phyloP scores from a whole-genome alignment of 2,888 invertebrate genomes.

The Elegia similella region DNA sequence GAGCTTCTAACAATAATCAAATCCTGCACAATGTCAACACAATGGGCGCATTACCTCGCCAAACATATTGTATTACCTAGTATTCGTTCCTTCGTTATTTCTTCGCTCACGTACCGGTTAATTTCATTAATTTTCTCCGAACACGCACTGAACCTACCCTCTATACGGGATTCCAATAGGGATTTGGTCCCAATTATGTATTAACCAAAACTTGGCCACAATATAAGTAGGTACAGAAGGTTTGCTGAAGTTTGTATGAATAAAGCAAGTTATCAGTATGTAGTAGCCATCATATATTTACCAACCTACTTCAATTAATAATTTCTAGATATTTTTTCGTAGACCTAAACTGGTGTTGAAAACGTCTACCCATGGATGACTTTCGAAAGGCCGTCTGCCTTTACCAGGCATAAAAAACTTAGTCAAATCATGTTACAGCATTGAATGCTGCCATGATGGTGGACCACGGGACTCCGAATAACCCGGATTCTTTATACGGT shows the following conservation, averaged over 20 bases:
- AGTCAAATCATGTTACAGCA: too few species aligned
- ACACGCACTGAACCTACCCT: constrained; percentile 71
- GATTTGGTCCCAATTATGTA: constrained; percentile 78
- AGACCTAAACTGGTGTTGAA: too few species aligned
- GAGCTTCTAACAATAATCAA: constrained; percentile 11
- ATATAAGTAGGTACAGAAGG: constrained; percentile 24
- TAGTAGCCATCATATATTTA: too few species aligned
- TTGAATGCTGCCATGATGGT: too few species aligned
- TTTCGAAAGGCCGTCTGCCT: too few species aligned
- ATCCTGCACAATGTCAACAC: constrained; percentile 16
- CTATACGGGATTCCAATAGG: constrained; percentile 62
- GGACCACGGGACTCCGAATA: too few species aligned
- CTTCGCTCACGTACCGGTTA: constrained; percentile 56
- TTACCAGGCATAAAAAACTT: too few species aligned
- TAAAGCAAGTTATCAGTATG: too few species aligned
- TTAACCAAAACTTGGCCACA: constrained; percentile 66
- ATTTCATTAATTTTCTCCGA: constrained; percentile 75
- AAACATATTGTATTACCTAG: constrained; percentile 35
- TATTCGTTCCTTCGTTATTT: constrained; percentile 32
- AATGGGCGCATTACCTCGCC: constrained; percentile 16
- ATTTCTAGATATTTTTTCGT: too few species aligned
- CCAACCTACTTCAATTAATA: too few species aligned
- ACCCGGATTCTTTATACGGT: too few species aligned
- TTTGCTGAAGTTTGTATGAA: constrained; percentile 32
- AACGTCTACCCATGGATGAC: too few species aligned